Percentiles rank a stretch among this genome's conserved stretches.
Evolutionary conservation across 2,888 invertebrate species (phyloP).

Genomic region (Masnerella sp.): DNA sequence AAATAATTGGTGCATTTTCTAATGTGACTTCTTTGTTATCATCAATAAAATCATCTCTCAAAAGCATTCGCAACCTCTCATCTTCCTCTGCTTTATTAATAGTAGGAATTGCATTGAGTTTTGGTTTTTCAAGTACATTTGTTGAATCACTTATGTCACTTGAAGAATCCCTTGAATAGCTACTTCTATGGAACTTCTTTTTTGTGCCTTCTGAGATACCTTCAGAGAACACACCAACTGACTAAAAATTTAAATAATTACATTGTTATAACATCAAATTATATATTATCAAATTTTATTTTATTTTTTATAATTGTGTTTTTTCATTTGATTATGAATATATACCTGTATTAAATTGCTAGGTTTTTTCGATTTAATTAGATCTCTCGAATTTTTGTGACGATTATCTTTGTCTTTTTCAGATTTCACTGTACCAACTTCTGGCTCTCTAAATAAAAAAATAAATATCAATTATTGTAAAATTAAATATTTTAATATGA

Average conservation of each 20-base stretch:
- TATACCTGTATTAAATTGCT: conserved; percentile 41
- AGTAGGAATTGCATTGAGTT: conserved; percentile 69
- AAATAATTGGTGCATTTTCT: conserved; percentile 68
- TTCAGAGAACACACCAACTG: conserved; percentile 74
- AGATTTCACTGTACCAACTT: conserved; percentile 12
- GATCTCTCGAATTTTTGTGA: conserved; percentile 16
- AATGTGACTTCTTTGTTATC: conserved; percentile 66
- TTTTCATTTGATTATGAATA: not conserved
- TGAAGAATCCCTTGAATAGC: conserved; percentile 50
- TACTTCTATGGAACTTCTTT: no score
- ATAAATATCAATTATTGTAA: not conserved
- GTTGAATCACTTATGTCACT: conserved; percentile 55
- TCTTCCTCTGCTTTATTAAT: conserved; percentile 73
- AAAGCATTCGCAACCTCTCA: conserved; percentile 70
- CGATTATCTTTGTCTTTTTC: conserved; percentile 27
- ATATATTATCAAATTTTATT: no score
- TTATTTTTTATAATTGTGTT: not conserved
- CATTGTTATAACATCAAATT: not conserved
- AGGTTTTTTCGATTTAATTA: conserved; percentile 18
- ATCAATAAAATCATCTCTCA: conserved; percentile 76
- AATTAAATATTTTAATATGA: not conserved
- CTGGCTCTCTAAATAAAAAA: conserved; percentile 38
- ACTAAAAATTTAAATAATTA: conserved; percentile 63
- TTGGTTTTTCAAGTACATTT: conserved; percentile 67
- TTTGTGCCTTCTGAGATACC: conserved; percentile 68